Conservation (phyloP, 1,140 invertebrate genomes). For the Aleiodes sp. region DNA sequence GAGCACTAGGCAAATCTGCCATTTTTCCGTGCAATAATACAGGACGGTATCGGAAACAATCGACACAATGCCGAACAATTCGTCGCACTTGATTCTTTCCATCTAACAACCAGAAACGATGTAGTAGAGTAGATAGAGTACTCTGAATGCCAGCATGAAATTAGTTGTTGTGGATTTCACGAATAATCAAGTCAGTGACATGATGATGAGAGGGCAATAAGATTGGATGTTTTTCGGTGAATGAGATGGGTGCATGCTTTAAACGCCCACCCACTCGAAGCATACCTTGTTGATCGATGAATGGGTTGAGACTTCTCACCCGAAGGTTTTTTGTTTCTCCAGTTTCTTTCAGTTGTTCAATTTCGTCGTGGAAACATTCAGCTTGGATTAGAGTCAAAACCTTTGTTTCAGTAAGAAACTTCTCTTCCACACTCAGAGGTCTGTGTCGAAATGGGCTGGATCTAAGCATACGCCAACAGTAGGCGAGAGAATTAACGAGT, state of each 20-base stretch:
- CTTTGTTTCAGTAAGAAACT: background rate
- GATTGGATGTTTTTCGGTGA: conserved; percentile 56
- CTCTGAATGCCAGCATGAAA: conserved; percentile 23
- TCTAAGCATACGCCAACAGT: no score
- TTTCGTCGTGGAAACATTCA: background rate
- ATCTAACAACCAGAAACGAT: background rate
- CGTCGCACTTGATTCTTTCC: background rate
- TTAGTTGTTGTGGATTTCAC: conserved; percentile 39
- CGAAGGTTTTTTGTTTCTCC: background rate
- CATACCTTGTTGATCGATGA: conserved; percentile 52
- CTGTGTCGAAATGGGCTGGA: no score
- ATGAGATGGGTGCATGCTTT: background rate
- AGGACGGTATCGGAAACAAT: background rate
- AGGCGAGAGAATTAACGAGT: no score
- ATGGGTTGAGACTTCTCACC: conserved; percentile 45
- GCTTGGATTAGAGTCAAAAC: background rate
- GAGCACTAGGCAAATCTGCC: background rate
- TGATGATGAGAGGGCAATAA: conserved; percentile 8
- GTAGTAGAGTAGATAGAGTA: background rate
- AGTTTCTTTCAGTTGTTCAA: background rate
- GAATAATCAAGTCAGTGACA: background rate
- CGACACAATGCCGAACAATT: background rate
- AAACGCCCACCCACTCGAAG: conserved; percentile 46
- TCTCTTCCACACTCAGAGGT: background rate
- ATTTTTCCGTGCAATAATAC: background rate